Percentiles rank a stretch among this genome's conserved stretches.
phyloP scores from a whole-genome alignment of 2,888 invertebrate species.

The Tenthredo notha region DNA sequence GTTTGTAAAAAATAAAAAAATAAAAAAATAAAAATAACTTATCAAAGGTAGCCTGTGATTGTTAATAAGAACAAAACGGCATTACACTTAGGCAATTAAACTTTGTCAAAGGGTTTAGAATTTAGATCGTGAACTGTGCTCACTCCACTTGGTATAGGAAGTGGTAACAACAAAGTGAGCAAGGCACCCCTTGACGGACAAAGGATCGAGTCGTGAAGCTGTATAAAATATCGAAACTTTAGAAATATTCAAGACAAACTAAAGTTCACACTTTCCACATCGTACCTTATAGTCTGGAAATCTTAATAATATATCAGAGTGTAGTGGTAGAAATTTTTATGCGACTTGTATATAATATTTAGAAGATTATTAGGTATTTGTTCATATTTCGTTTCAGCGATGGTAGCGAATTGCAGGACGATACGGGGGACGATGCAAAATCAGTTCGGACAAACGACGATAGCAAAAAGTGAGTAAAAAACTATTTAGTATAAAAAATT shows the following conservation, averaged over 20 bases:
- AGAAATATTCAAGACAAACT: slow-evolving; percentile 39
- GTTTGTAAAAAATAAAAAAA: neutral
- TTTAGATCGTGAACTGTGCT: neutral
- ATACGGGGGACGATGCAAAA: slow-evolving; percentile 85
- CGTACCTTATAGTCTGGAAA: neutral
- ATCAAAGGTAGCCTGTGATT: neutral
- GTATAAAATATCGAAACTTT: slow-evolving; percentile 62
- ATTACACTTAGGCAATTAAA: slow-evolving; percentile 24
- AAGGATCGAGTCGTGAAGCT: slow-evolving; percentile 64
- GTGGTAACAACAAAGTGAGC: slow-evolving; percentile 36
- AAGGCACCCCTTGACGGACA: slow-evolving; percentile 45
- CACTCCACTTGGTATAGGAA: neutral
- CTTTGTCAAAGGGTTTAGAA: slow-evolving; percentile 46
- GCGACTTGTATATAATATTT: neutral
- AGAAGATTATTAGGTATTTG: neutral
- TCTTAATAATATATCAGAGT: neutral
- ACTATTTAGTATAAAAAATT: neutral
- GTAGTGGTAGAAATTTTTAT: neutral
- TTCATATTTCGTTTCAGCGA: slow-evolving; percentile 77
- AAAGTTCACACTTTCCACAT: slow-evolving; percentile 62
- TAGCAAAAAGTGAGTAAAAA: slow-evolving; percentile 83
- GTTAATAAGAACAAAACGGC: neutral
- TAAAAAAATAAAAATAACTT: neutral
- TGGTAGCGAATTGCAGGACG: slow-evolving; percentile 83
- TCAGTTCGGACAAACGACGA: slow-evolving; percentile 85